Conservation (phyloP, 2,113 vertebrate genomes). For the Rhinoptilus africanus region DNA sequence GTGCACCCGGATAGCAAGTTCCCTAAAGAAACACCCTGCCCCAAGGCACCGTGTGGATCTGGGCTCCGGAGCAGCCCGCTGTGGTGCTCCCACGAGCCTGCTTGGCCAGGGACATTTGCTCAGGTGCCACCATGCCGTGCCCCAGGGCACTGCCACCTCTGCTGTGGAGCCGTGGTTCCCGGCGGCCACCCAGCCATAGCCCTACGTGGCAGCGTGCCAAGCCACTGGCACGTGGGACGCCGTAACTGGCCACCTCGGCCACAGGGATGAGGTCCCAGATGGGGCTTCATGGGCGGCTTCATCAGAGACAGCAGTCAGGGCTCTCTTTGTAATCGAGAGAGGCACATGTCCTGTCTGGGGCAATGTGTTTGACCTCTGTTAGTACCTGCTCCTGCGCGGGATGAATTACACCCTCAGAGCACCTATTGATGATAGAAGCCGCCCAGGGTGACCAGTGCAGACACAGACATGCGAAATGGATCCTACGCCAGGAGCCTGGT, state of each 20-base stretch:
- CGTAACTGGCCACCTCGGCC: neutral
- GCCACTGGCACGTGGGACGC: accelerated
- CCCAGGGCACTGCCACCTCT: neutral
- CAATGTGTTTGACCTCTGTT: neutral
- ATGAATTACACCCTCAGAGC: neutral
- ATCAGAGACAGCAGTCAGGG: neutral
- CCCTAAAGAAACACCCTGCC: neutral
- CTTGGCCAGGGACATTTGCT: neutral
- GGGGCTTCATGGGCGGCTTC: neutral
- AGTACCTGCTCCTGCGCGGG: neutral
- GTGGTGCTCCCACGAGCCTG: neutral
- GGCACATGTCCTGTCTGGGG: neutral
- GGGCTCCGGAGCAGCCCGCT: accelerated
- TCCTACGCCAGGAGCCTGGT: neutral
- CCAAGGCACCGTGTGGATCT: accelerated
- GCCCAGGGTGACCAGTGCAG: neutral
- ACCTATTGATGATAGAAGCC: neutral
- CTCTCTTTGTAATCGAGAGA: neutral
- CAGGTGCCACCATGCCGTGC: neutral
- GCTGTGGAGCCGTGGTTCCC: neutral
- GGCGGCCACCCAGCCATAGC: accelerated
- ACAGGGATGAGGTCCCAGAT: neutral
- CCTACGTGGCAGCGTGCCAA: accelerated
- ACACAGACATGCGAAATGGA: neutral
- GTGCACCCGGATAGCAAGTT: neutral